Evolutionary conservation across 1,140 invertebrate species (phyloP), one percentile per base, ranked within the genome.

Genomic region (Drosophila tani): DNA sequence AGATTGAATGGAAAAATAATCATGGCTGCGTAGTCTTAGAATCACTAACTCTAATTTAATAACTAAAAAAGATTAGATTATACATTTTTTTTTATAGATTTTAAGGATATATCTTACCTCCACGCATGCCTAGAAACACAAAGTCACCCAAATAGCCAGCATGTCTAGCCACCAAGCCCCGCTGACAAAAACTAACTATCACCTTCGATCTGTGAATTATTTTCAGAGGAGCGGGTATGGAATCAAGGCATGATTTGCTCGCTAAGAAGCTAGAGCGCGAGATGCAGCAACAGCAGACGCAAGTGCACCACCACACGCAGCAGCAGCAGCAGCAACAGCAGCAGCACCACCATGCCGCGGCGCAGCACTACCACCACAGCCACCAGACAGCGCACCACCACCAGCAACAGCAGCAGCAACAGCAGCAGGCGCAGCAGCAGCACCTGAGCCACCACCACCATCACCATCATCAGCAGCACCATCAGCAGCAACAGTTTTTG

Each of bases 161-260:
- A 76, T 77, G 73, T 12, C 8, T 75, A 35, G 27, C 21, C 59
- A 56, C 64, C 35, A 7, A 45, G 55, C 19, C 17, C 21, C n/a
- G 49, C 38, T 45, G 46, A 51, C 50, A 55, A 43, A 12, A 51
- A 59, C 43, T 69, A 62, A 32, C 21, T 35, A 46, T 17, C 49
- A 24, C 50, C 64, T 29, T 49, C n/a, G 50, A 19, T 43, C 6
- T 74, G 49, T 50, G 6, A 62, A 79, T 67, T 86, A 68, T 53
- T 79, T 83, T 57, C 87, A 93, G 92, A 92, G 92, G 92, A 93
- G 92, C 92, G 91, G 92, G 91, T 91, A 92, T 93, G 92, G 92
- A 93, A 91, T 92, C 92, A 93, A 88, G 92, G 91, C 91, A 93
- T 91, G 92, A 93, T 88, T 79, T 92, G 86, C 80, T 93, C 64